Base-by-base conservation (phyloP, 2,113 vertebrate species). In the Syngnathoides biaculeatus region DNA sequence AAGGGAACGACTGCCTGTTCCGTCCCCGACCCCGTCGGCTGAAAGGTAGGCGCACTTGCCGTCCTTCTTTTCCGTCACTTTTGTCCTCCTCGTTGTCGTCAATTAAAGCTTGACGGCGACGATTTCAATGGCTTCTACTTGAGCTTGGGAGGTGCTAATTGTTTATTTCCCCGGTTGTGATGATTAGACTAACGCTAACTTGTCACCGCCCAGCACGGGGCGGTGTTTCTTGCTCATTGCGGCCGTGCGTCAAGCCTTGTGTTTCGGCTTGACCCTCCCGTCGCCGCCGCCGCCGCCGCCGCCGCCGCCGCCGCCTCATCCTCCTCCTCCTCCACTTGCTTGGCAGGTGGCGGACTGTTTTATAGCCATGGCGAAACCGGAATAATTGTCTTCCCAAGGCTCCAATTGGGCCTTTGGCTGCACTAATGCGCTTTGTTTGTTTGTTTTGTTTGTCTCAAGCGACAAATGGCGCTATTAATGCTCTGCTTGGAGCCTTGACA, bases 101-200 rank as follows among this genome's bases (percentile, higher is more conserved):
- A 62, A 26, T 62, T 19, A 22, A 22, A 40, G 40, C 40, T 43
- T 24, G 15, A 27, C 27, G 26, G 55, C 55, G 8, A 17, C 4
- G 55, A 57, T 13, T 57, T 57, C 30, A 57, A 26, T 26, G 26
- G 55, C 55, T 57, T 62, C 7, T 26, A 5, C 3, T 43, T 3
- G 30, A 38, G 43, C 3, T 26, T 52, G 56, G 17, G 19, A n/a
- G 14, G 39, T 15, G 39, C 14, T 15, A 24, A 62, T 22, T 43
- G 60, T 0, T 62, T 17, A 13, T 14, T 27, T 47, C 15, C 17
- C 38, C 43, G 3, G 39, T 22, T 65, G 74, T 39, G 61, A n/a
- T 79, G 74, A 80, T 73, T 73, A 61, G 75, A 77, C 39, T n/a
- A n/a, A 50, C n/a, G 74, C 61, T 78, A 80, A 77, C 76, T 58